Percentiles rank a stretch among this genome's conserved stretches.
Evolutionary conservation across 2,797 vertebrate species (phyloP).

Genomic region (Lutjanus argentimaculatus): DNA sequence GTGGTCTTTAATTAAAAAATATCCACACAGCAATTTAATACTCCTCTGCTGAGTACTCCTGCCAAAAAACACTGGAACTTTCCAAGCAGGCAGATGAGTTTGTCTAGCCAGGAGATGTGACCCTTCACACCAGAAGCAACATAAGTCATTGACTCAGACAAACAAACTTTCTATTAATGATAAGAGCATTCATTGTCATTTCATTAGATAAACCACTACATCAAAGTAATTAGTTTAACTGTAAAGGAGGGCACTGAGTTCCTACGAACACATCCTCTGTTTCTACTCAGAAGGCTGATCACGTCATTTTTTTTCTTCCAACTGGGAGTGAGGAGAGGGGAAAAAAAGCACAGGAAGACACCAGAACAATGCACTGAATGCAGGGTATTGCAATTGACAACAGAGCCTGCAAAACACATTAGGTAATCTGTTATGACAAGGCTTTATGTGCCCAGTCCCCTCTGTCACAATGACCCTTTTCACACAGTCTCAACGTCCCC

Average conservation of each 20-base stretch:
- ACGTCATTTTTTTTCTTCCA: slow-evolving; percentile 62
- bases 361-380: slow-evolving; percentile 81
- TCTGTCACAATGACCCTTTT: slow-evolving; percentile 74
- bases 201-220: slow-evolving; percentile 35
- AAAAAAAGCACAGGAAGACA: slow-evolving; percentile 78
- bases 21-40: slow-evolving; percentile 36
- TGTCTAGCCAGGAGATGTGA: slow-evolving; percentile 25
- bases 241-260: slow-evolving; percentile 30
- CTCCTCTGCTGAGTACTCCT: slow-evolving; percentile 2
- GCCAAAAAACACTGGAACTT: slow-evolving; percentile 29
- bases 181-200: slow-evolving; percentile 2
- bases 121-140: slow-evolving; percentile 22
- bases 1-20: slow-evolving; percentile 46
- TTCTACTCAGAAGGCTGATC: slow-evolving; percentile 68
- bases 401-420: slow-evolving; percentile 78
- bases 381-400: slow-evolving; percentile 69
- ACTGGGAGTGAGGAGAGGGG: slow-evolving; percentile 44
- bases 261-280: slow-evolving; percentile 30
- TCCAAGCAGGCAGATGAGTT: slow-evolving; percentile 29
- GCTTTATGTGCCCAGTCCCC: slow-evolving; percentile 67
- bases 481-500: slow-evolving; percentile 28
- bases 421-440: slow-evolving; percentile 86
- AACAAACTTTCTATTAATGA: slow-evolving; percentile 26
- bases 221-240: slow-evolving; percentile 40
- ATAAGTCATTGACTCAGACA: neutral